Evolutionary conservation across 2,113 vertebrate species (phyloP), one percentile per base, ranked within the genome.

Genomic region (Corydoras sp.): DNA sequence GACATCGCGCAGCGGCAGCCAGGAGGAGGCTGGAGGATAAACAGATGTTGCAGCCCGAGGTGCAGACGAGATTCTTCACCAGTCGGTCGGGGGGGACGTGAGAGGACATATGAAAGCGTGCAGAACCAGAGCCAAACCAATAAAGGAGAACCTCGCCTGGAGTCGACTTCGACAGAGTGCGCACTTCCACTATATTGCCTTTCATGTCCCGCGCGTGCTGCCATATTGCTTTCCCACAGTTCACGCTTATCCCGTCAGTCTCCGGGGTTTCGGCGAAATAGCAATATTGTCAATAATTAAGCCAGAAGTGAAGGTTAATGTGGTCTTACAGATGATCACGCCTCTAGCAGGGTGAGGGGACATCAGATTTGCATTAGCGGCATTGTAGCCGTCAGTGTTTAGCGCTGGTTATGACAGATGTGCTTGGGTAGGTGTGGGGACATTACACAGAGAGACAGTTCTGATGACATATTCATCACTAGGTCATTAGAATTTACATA

Each of bases 1-100:
- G 86, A 89, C 87, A 90, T 88, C 87, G 87, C 86, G 85, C 85
- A 82, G 18, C 81, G 67, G 77, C 81, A 86, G 86, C 88, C 88
- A 85, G 83, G 79, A 85, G 90, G 82, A 83, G 86, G 88, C 86
- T 82, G 79, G 79, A 89, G 83, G 88, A 88, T 86, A 88, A 90
- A 84, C 89, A 91, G 88, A 89, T 90, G 89, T 89, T 85, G 83
- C 82, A 83, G 86, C 84, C 87, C 79, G 82, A 80, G 84, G 88
- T 84, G 80, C 82, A 81, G 83, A 77, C 83, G 68, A 79, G 78
- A 68, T 50, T 77, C 74, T 81, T 76, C 71, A 61, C 58, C 81
- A 84, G 79, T 82, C 82, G 74, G 85, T 86, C 84, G 35, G 65
- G 31, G 55, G 10, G 67, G 35, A 32, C 4, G 7, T 50, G 49